Evolutionary conservation across 2,113 vertebrate genomes (phyloP), one percentile per base, ranked within the genome.

Genomic region (Grus americana): DNA sequence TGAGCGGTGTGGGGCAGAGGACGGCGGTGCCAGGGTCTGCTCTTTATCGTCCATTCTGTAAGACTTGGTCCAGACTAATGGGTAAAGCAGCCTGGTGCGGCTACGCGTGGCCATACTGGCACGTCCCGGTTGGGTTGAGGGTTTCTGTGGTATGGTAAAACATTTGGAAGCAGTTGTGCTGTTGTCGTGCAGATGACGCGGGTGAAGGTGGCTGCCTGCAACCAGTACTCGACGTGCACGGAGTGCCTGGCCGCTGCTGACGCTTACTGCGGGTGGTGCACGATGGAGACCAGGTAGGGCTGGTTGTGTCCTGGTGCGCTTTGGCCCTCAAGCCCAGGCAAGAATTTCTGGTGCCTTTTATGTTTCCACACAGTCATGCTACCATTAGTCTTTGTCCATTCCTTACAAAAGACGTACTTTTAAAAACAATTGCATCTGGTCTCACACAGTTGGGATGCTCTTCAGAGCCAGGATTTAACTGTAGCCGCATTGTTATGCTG

Each of bases 221-320:
- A 98, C 67, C 98, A 98, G 93, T 99, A 99, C 92, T 76, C 44
- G 23, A 98, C 98, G 36, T 99, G 99, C 78, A 34, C 30, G 3
- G 99, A 98, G 93, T 99, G 99, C 85, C 97, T 99, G 97, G 98
- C 97, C 0, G 98, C 99, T 0, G 98, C 98, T 0, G 99, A 99
- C 1, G 98, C 99, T 73, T 98, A 99, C 97, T 99, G 99, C 4
- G 99, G 99, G 65, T 99, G 99, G 99, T 99, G 99, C 30, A 98
- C 99, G 0, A 98, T 99, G 97, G 99, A 99, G 97, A 99, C 98
- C 50, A 98, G 99, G 99, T 99, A 97, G 88, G 93, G 47, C 18
- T 40, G 10, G 27, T 36, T 30, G 1, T 4, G 44, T 16, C 38
- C 52, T 1, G 3, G 6, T 3, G 34, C 0, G 1, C 71, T 20